Evolutionary conservation across 1,140 invertebrate species (phyloP), one percentile per base, ranked within the genome.

Genomic region (Magallana gigas): DNA sequence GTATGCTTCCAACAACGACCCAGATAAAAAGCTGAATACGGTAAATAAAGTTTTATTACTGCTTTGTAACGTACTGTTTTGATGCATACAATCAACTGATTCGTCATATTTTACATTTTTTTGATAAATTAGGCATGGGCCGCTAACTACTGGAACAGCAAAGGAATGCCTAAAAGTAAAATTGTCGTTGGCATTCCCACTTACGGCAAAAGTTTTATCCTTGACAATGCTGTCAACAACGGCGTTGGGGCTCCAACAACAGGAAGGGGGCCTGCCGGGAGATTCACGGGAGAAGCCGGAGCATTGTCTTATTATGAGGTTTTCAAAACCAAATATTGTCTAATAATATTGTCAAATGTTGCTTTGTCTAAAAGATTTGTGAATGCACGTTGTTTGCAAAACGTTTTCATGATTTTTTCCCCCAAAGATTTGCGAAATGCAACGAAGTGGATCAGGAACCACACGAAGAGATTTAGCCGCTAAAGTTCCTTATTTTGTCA

Each of bases 151-250:
- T 93, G 92, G 92, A 81, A 90, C 12, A 11, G 81, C 16, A 81
- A 91, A 90, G 98, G 99, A 58, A 97, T 98, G 8, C 98, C 98
- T 1, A 98, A 98, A 93, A 97, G 99, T 90, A 99, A 99, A 95
- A 95, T 99, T 68, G 96, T 99, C 84, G 98, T 99, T 93, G 98
- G 98, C 90, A 98, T 99, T 97, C 97, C 98, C 2, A 84, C 88
- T 0, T 93, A 91, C 81, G 92, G 91, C 4, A 80, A 90, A 56
- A 85, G 90, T 62, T 92, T 93, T 80, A 90, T 85, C 14, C 68
- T 92, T 60, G 76, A 57, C 8, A 57, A 57, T 57, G 3, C 71
- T 2, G 11, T 82, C n/a, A 85, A 88, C 23, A 56, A 83, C 23
- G 76, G n/a, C 1, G 57, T 90, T 2, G 90, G 90, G 0, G 89